Evolutionary conservation across 2,888 invertebrate genomes (phyloP).

Genomic region (Merodon equestris): DNA sequence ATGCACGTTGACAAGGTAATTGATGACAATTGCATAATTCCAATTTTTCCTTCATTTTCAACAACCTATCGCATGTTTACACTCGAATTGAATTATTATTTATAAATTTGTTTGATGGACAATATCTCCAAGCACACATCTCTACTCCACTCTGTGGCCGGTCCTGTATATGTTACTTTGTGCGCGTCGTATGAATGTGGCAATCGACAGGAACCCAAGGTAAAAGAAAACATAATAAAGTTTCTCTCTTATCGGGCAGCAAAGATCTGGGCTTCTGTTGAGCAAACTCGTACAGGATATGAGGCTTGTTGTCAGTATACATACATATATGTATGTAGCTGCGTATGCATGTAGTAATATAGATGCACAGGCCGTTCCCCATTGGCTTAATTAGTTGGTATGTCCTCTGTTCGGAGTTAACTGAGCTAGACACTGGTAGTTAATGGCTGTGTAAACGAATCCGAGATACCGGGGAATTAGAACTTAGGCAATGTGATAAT

Average conservation of each 20-base stretch:
- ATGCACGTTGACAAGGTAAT: constrained; percentile 57
- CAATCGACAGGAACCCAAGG: constrained; percentile 19
- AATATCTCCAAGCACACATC: constrained; percentile 58
- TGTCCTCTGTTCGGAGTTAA: constrained; percentile 3
- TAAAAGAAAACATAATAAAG: constrained; percentile 36
- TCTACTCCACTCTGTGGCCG: constrained; percentile 1
- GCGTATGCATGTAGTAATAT: constrained; percentile 35
- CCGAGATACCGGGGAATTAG: constrained; percentile 8
- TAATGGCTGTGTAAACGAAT: constrained; percentile 50
- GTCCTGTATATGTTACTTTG: constrained; percentile 4
- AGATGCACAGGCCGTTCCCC: too few relatives aligned
- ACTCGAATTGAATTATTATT: constrained; percentile 66
- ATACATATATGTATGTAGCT: not conserved
- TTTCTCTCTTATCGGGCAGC: constrained; percentile 47
- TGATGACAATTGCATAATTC: constrained; percentile 65
- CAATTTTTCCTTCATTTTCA: constrained; percentile 16
- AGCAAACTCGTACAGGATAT: constrained; percentile 15
- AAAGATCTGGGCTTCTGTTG: constrained; percentile 60
- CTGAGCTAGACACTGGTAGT: constrained; percentile 30
- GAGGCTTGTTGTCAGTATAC: too few relatives aligned
- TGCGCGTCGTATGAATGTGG: constrained; percentile 13
- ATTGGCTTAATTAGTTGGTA: constrained; percentile 56
- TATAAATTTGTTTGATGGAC: constrained; percentile 64
- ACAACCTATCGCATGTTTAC: constrained; percentile 65
- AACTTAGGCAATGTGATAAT: constrained; percentile 32